phyloP scores from a whole-genome alignment of 2,888 invertebrate species.

The Heterodera filipjevi region DNA sequence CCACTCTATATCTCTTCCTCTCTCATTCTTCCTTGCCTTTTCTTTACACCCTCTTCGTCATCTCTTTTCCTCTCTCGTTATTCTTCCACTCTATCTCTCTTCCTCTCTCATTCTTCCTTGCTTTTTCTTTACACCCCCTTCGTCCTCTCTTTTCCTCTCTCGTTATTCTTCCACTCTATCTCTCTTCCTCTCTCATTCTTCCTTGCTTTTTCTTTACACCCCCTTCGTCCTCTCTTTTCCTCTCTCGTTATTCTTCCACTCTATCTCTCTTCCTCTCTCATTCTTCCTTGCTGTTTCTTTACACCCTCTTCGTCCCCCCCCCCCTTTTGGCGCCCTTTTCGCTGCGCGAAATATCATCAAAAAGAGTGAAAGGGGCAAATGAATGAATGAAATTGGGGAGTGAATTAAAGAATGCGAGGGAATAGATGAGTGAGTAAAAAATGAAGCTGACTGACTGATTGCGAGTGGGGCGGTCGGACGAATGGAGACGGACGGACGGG shows the following conservation, averaged over 20 bases:
- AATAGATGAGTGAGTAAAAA: neutral
- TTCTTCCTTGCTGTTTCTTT: too few species aligned
- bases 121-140: too few species aligned
- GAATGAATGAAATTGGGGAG: neutral
- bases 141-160: neutral
- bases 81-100: too few species aligned
- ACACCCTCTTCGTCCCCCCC: neutral
- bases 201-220: too few species aligned
- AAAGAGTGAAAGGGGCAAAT: neutral
- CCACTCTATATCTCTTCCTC: too few species aligned
- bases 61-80: neutral
- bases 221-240: neutral
- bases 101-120: too few species aligned
- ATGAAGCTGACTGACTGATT: neutral
- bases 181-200: too few species aligned
- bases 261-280: too few species aligned
- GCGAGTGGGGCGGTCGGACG: neutral
- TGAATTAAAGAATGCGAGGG: neutral
- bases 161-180: too few species aligned
- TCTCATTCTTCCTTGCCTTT: too few species aligned
- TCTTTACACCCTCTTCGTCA: neutral
- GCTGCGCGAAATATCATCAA: constrained; percentile 2
- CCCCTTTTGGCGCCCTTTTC: neutral
- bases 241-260: too few species aligned
- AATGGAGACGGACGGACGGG: neutral